These are phyloP conservation scores for Cotesia glomerata DNA, from an alignment of 1,140 invertebrate species.

Conservation along the genomic window DNA sequence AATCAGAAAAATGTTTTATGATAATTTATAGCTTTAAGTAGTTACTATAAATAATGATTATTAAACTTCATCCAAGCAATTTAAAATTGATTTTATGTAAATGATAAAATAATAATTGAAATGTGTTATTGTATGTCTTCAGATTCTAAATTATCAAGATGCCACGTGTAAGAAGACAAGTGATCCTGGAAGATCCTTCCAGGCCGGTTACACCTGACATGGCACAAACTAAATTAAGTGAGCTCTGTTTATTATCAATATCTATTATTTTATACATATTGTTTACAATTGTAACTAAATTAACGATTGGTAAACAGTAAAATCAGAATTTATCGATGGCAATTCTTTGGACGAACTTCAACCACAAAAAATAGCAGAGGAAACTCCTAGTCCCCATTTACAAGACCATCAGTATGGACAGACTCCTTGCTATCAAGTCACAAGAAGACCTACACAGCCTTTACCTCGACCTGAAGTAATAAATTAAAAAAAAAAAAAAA, in stretches of 20 bases:
- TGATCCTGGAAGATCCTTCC: constrained; percentile 60
- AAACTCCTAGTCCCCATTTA: constrained; percentile 75
- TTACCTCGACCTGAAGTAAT: constrained; percentile 64
- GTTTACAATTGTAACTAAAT: constrained; percentile 1
- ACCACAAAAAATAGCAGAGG: constrained; percentile 57
- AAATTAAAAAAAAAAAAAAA: constrained; percentile 16
- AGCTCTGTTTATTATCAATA: constrained; percentile 25
- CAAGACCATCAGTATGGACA: constrained; percentile 85
- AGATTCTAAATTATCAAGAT: constrained; percentile 47
- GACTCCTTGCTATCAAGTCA: constrained; percentile 77
- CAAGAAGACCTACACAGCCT: constrained; percentile 63
- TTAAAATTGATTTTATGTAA: not conserved
- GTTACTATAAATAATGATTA: not conserved
- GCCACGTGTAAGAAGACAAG: constrained; percentile 61
- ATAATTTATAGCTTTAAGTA: not conserved
- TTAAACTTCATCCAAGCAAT: no score
- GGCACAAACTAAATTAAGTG: constrained; percentile 59
- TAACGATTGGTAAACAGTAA: constrained; percentile 45
- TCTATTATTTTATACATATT: not conserved
- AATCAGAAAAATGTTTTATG: constrained; percentile 1
- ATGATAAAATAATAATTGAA: constrained; percentile 9
- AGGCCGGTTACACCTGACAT: constrained; percentile 62
- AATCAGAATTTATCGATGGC: constrained; percentile 58
- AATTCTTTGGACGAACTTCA: constrained; percentile 56
- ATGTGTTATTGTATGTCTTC: constrained; percentile 35